A percentile compares a stretch with the other conserved stretches of the same genome.
Conservation (phyloP, 2,113 vertebrate genomes). For the Plectropomus leopardus region DNA sequence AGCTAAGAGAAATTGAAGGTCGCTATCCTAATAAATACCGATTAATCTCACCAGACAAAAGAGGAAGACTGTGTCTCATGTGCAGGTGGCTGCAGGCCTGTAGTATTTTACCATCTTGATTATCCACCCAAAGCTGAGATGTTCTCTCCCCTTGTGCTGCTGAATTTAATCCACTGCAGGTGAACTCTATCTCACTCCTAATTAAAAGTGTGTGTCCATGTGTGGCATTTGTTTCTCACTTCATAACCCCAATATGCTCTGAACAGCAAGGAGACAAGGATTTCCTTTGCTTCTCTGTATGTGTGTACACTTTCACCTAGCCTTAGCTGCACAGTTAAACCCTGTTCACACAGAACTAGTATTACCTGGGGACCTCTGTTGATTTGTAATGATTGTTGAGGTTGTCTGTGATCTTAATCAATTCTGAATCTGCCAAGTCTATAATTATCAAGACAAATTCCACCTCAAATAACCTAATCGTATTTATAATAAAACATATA, state of each 20-base stretch:
- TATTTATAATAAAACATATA: no score
- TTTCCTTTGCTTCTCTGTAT: constrained; percentile 1
- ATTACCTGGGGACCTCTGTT: no score
- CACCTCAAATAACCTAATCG: no score
- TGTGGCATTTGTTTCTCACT: constrained; percentile 73
- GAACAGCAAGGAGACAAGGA: constrained; percentile 31
- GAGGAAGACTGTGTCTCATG: constrained; percentile 36
- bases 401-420: no score
- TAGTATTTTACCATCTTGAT: constrained; percentile 60
- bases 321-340: neutral
- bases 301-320: neutral
- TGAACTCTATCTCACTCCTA: constrained; percentile 70
- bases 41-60: constrained; percentile 68
- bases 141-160: constrained; percentile 51
- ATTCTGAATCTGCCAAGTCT: no score
- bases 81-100: constrained; percentile 55
- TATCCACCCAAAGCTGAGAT: constrained; percentile 57
- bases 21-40: constrained; percentile 48
- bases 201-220: constrained; percentile 74
- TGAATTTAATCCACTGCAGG: constrained; percentile 62
- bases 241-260: constrained; percentile 40
- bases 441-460: no score
- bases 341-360: no score
- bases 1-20: constrained; percentile 63
- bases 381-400: no score